Evolutionary conservation across 2,797 vertebrate species (phyloP), one percentile per base, ranked within the genome.

Genomic region (Xiphorhynchus erythropygius): DNA sequence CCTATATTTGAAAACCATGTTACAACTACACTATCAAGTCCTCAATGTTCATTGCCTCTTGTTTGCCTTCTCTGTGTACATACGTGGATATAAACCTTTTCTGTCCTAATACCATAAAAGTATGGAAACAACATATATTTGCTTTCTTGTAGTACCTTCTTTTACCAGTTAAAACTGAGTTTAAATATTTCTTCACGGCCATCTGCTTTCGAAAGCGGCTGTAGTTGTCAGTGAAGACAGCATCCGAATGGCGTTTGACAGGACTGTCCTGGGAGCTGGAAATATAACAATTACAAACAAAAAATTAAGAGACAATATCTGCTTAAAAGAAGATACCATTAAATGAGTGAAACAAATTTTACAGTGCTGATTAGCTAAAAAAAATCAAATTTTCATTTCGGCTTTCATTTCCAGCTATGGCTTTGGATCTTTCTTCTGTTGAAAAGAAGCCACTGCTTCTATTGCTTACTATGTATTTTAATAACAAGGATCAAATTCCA

Each of bases 201-300:
- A 99, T 99, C 97, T 99, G 99, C 97, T 99, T 99, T 90, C 99
- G 98, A 92, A 99, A 99, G 92, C 99, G 99, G 79, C 99, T 99
- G 97, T 99, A 99, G 97, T 99, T 99, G 98, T 99, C 99, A 30
- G 99, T 99, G 88, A 99, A 99, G 96, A 99, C 98, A 35, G 99
- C 99, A 9, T 99, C 99, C 42, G 99, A 99, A 95, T 99, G 99
- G 44, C 99, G 99, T 96, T 99, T 99, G 87, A 98, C 98, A 41
- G 98, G 98, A 81, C 88, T 98, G 95, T 87, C 99, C 96, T 98
- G 97, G 95, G 98, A 95, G 93, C 98, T 98, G 64, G 97, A 97
- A 96, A 98, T 33, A 18, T 30, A 87, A 24, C 56, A 86, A 73
- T 87, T 55, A 74, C n/a, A 59, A 84, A 50, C 17, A 17, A 92